Evolutionary conservation across 2,797 vertebrate species (phyloP), one percentile per base, ranked within the genome.

Genomic region (Crocodylus rhombifer): DNA sequence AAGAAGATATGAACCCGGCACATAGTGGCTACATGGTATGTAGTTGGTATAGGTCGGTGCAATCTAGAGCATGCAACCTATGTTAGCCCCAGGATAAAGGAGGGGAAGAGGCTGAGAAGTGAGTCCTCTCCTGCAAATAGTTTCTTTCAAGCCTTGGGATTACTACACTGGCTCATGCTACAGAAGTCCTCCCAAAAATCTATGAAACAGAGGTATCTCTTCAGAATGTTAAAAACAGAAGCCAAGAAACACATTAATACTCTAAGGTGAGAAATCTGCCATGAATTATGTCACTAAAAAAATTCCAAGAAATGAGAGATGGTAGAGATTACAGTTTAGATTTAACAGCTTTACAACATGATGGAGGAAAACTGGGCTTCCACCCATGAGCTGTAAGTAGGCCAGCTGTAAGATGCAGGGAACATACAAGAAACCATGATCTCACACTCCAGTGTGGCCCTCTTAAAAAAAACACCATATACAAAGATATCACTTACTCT

Each of bases 401-500:
- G 65, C 17, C 69, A 51, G 56, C 36, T 4, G 10, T n/a, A 89
- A 82, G 56, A 28, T 64, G 26, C 61, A 8, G 63, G 64, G 33
- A 26, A 42, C 21, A 51, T 42, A 73, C 69, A 73, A 73, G 51
- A 73, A 73, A 73, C 69, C 42, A 83, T 93, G 57, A 84, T 67
- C 78, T 91, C 1, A 1, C 33, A 77, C 80, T 91, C n/a, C 23
- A 65, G 57, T 75, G 42, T 2, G 12, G 33, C 36, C 80, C 8
- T 30, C 25, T 94, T 86, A 90, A 95, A 42, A 51, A 51, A n/a
- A 84, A 60, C 51, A 79, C 17, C 88, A 90, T 82, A 80, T 89
- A 28, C 85, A 63, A 80, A 94, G 90, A 77, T 84, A 60, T 1
- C 30, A 16, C 88, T 94, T 94, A 36, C 33, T 36, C 33, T 36